These are phyloP conservation scores for Paramormyrops hopkinsi DNA, from an alignment of 2,797 vertebrate species.

Conservation along the genomic window DNA sequence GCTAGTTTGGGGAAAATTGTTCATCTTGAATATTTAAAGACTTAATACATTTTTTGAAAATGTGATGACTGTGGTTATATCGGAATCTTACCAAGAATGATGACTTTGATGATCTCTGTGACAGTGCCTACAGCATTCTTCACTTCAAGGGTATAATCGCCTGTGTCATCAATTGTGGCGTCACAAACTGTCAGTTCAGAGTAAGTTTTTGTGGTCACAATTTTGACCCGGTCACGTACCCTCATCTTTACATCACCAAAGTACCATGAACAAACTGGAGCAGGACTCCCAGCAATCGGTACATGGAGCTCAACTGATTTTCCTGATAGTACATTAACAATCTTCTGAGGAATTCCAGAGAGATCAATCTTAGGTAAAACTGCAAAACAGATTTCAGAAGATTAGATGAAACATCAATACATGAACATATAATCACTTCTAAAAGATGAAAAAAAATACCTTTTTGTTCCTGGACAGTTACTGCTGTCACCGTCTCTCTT, in stretches of 20 bases:
- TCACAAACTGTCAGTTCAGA: slow-evolving; percentile 79
- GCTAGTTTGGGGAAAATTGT: slow-evolving; percentile 57
- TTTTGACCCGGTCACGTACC: slow-evolving; percentile 79
- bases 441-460: slow-evolving; percentile 55
- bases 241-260: slow-evolving; percentile 78
- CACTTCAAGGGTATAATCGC: slow-evolving; percentile 83
- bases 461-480: slow-evolving; percentile 89
- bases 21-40: slow-evolving; percentile 6
- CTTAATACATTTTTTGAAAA: not conserved
- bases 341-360: slow-evolving; percentile 84
- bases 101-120: slow-evolving; percentile 79
- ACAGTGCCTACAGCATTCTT: slow-evolving; percentile 81
- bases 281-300: slow-evolving; percentile 83
- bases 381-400: slow-evolving; percentile 38
- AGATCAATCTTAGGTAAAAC: slow-evolving; percentile 87
- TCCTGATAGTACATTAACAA: slow-evolving; percentile 79
- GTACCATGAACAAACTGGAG: slow-evolving; percentile 85
- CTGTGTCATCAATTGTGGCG: slow-evolving; percentile 86
- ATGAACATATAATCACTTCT: not conserved
- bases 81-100: slow-evolving; percentile 82
- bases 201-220: slow-evolving; percentile 77
- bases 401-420: not conserved
- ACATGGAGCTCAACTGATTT: slow-evolving; percentile 83
- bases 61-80: not conserved
- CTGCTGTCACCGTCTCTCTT: slow-evolving; percentile 81